Evolutionary conservation across 92 coral and sea anemone species (phyloP).

Genomic region (Umimayanthus kanabou): DNA sequence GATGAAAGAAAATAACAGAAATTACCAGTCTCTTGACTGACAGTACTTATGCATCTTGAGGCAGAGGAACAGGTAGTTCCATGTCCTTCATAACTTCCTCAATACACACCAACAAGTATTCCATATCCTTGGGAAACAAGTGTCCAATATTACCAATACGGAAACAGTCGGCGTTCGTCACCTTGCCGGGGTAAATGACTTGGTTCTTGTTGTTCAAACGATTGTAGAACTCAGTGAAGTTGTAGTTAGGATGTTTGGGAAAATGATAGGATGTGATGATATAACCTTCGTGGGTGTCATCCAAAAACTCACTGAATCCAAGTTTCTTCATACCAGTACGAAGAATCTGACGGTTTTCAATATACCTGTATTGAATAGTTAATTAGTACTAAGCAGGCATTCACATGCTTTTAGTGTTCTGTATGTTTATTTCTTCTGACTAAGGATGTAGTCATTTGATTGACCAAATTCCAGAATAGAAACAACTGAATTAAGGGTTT

Average conservation of each 20-base stretch:
- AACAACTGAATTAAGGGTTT: too few relatives aligned
- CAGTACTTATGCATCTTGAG: neutral
- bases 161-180: slow-evolving; percentile 88
- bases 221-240: slow-evolving; percentile 82
- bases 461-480: too few relatives aligned
- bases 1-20: neutral
- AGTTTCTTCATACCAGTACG: slow-evolving; percentile 89
- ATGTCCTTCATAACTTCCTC: slow-evolving; percentile 78
- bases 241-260: slow-evolving; percentile 89
- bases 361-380: slow-evolving; percentile 60
- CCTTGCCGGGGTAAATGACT: slow-evolving; percentile 97
- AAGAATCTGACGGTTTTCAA: slow-evolving; percentile 87
- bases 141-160: slow-evolving; percentile 94
- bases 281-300: slow-evolving; percentile 93
- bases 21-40: neutral
- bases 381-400: neutral
- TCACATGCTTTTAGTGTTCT: neutral
- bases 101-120: slow-evolving; percentile 77
- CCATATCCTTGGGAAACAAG: slow-evolving; percentile 91
- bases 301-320: slow-evolving; percentile 90
- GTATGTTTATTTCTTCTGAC: neutral
- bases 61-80: slow-evolving; percentile 75
- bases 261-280: slow-evolving; percentile 90
- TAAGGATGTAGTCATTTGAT: too few relatives aligned
- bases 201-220: slow-evolving; percentile 83